These are phyloP conservation scores for Leucophenga varia DNA, from an alignment of 1,140 invertebrate genomes.

Conservation along the genomic window DNA sequence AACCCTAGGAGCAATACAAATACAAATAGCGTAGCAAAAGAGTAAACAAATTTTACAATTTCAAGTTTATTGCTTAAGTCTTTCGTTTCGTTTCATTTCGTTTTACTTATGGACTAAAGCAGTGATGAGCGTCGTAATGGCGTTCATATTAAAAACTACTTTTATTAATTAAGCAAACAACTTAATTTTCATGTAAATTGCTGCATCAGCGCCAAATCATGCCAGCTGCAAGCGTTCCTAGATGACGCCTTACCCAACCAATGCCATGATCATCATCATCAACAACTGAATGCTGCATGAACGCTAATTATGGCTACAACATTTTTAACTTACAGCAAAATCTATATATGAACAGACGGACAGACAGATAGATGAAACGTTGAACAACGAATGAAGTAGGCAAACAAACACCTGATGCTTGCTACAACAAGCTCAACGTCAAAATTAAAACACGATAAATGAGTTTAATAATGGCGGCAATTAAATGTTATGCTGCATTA, in stretches of 20 bases:
- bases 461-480: conserved; percentile 54
- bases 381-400: conserved; percentile 2
- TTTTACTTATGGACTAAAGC: too few relatives aligned
- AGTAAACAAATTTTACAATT: too few relatives aligned
- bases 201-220: conserved; percentile 44
- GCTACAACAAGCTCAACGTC: conserved; percentile 22
- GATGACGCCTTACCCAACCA: background rate
- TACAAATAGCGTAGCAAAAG: too few relatives aligned
- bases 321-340: too few relatives aligned
- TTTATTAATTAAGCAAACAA: conserved; percentile 53
- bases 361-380: too few relatives aligned
- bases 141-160: conserved; percentile 48
- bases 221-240: conserved; percentile 27
- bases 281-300: background rate
- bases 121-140: too few relatives aligned
- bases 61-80: too few relatives aligned
- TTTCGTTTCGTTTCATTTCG: too few relatives aligned
- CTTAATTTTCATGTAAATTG: conserved; percentile 49
- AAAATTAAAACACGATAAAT: conserved; percentile 54
- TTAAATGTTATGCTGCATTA: conserved; percentile 37
- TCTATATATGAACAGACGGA: conserved; percentile 17
- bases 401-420: conserved; percentile 35
- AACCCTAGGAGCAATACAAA: too few relatives aligned
- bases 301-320: too few relatives aligned
- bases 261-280: too few relatives aligned